These are phyloP conservation scores for Caiman crocodilus DNA, from an alignment of 2,797 vertebrate species.

Conservation along the genomic window DNA sequence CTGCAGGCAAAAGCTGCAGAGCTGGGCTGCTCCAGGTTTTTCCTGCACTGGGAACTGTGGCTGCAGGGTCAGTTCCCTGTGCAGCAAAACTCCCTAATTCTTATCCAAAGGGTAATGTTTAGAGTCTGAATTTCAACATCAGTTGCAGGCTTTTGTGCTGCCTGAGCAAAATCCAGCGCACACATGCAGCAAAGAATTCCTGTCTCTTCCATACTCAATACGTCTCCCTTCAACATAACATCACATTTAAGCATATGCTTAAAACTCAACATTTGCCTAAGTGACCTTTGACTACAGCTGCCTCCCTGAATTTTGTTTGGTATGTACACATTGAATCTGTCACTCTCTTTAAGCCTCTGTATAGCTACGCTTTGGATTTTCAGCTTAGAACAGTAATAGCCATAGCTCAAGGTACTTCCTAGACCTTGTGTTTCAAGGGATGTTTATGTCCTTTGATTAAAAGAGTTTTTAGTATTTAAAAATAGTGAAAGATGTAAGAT, in stretches of 20 bases:
- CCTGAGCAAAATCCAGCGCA: no score
- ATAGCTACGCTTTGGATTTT: background rate
- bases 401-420: background rate
- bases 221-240: background rate
- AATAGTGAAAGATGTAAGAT: background rate
- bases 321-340: background rate
- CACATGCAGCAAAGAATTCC: no score
- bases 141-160: no score
- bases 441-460: background rate
- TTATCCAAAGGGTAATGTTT: no score
- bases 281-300: background rate
- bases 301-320: background rate
- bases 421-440: background rate
- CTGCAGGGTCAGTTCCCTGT: no score
- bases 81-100: no score
- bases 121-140: no score
- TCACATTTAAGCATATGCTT: background rate
- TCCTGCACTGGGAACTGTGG: no score
- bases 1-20: no score
- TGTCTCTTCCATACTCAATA: no score
- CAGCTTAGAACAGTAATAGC: background rate
- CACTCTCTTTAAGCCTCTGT: background rate
- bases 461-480: background rate
- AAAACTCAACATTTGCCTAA: background rate
- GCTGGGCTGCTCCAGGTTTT: no score